phyloP scores from a whole-genome alignment of 2,113 vertebrate genomes.

The Gasterosteus nipponicus region DNA sequence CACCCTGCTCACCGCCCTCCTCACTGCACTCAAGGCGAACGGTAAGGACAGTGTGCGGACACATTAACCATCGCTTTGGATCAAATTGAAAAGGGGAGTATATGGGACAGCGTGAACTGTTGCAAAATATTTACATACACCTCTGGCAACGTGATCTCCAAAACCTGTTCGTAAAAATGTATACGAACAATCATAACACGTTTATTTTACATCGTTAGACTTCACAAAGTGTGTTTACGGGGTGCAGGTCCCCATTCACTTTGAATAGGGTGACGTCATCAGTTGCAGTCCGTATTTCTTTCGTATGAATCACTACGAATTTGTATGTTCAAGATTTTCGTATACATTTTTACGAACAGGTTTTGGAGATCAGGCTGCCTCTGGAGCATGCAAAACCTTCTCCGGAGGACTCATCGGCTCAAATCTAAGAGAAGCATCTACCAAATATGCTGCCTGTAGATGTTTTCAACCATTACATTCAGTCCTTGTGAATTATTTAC shows the following conservation, averaged over 20 bases:
- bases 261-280: no score
- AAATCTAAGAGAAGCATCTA: neutral
- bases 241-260: no score
- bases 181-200: no score
- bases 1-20: slow-evolving; percentile 83
- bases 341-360: no score
- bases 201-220: no score
- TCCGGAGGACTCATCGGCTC: neutral
- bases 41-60: slow-evolving; percentile 70
- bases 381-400: neutral
- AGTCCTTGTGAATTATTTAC: neutral
- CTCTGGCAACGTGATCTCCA: neutral
- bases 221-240: no score
- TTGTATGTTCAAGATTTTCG: no score
- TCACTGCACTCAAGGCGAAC: slow-evolving; percentile 84
- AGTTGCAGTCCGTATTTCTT: no score
- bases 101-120: neutral
- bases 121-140: neutral
- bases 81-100: neutral
- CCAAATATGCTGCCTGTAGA: neutral
- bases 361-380: no score
- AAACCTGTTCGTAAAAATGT: no score
- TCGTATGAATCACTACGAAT: no score
- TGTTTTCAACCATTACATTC: neutral
- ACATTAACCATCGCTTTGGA: neutral